These are phyloP conservation scores for Imbricaverruca yamaguchii DNA, from an alignment of 2,888 invertebrate genomes.

Conservation along the genomic window DNA sequence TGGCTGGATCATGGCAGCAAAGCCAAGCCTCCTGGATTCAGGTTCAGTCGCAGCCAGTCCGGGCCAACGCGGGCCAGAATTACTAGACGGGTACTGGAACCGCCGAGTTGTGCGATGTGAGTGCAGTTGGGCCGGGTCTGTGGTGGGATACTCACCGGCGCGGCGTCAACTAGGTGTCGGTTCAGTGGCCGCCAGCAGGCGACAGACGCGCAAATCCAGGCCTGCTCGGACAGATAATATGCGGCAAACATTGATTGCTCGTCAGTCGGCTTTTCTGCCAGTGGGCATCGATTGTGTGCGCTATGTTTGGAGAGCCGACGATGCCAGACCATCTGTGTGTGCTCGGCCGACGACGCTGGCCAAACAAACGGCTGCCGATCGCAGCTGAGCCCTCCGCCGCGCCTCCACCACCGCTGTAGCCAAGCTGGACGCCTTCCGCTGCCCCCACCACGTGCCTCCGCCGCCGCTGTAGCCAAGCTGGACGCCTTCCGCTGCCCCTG, in stretches of 20 bases:
- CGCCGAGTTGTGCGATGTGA: too few relatives aligned
- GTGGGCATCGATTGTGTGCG: not conserved
- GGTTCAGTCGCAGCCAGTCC: not conserved
- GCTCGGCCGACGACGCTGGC: not conserved
- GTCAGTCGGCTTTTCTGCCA: not conserved
- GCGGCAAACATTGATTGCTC: slow-evolving; percentile 4
- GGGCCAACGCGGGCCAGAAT: not conserved
- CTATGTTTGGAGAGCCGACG: not conserved
- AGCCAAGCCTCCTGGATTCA: too few relatives aligned
- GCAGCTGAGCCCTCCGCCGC: too few relatives aligned
- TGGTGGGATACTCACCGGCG: too few relatives aligned
- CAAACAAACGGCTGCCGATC: not conserved
- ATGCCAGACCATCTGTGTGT: not conserved
- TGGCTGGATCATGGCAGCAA: too few relatives aligned
- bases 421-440: too few relatives aligned
- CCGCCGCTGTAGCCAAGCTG: too few relatives aligned
- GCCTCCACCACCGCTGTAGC: too few relatives aligned
- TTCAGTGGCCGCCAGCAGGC: not conserved
- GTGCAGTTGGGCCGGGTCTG: too few relatives aligned
- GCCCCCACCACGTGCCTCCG: too few relatives aligned
- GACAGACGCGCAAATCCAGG: not conserved
- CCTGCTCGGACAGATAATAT: not conserved
- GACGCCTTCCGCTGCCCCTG: too few relatives aligned
- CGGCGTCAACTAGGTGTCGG: too few relatives aligned
- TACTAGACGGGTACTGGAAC: not conserved